A percentile compares a stretch with the other conserved stretches of the same genome.
phyloP scores from a whole-genome alignment of 1,140 invertebrate genomes.

The Chironomus striatipennis region DNA sequence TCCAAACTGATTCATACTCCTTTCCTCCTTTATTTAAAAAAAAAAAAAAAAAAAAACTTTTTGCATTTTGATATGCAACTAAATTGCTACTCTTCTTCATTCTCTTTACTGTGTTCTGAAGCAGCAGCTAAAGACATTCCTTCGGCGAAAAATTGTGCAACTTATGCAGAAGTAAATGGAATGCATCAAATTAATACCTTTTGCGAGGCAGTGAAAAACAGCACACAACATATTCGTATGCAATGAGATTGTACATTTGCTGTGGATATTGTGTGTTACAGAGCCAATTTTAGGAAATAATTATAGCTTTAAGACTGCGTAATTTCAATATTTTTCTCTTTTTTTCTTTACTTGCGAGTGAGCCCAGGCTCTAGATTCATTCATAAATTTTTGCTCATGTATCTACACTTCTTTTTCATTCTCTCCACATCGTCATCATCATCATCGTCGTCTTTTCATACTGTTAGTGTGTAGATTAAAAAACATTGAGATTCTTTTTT shows the following conservation, averaged over 20 bases:
- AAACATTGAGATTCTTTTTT: not conserved
- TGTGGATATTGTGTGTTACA: slow-evolving; percentile 6
- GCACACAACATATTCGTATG: not conserved
- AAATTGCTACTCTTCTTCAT: not conserved
- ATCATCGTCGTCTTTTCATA: too few species aligned
- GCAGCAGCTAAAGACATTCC: slow-evolving; percentile 15
- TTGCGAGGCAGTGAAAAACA: not conserved
- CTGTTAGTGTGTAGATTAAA: not conserved
- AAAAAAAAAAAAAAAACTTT: not conserved
- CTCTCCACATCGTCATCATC: too few species aligned
- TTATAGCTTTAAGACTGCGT: slow-evolving; percentile 13
- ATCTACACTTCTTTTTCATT: not conserved
- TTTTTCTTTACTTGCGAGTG: not conserved
- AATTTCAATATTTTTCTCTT: too few species aligned
- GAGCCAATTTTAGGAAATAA: slow-evolving; percentile 19
- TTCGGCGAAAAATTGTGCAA: not conserved
- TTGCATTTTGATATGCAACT: not conserved
- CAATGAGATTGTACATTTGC: not conserved
- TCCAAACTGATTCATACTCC: too few species aligned
- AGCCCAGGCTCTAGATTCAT: not conserved
- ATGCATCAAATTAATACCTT: slow-evolving; percentile 22
- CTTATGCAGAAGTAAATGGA: slow-evolving; percentile 13
- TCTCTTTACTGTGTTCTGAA: not conserved
- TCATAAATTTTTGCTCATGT: slow-evolving; percentile 4
- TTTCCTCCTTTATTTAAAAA: too few species aligned